These are phyloP conservation scores for Xestobium rufovillosum DNA, from an alignment of 2,888 invertebrate species.

Conservation along the genomic window DNA sequence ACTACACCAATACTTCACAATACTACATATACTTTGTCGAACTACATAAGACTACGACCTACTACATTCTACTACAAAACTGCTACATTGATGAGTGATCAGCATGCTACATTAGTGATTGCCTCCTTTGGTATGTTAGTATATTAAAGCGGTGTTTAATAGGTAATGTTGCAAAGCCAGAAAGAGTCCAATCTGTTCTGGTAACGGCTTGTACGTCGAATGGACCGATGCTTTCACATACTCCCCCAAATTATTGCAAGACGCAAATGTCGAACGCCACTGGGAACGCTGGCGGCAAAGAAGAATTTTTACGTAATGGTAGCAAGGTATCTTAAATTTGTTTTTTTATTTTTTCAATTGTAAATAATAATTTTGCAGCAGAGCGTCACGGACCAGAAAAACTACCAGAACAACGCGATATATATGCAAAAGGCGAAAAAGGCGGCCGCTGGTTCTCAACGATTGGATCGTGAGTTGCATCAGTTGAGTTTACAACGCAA, in stretches of 20 bases:
- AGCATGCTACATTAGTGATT: no score
- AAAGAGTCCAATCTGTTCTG: slow-evolving; percentile 39
- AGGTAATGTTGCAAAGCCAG: slow-evolving; percentile 31
- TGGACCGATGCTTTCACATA: slow-evolving; percentile 42
- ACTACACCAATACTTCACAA: no score
- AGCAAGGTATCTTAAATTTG: slow-evolving; percentile 40
- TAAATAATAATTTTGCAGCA: no score
- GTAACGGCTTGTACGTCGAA: slow-evolving; percentile 41
- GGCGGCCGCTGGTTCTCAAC: slow-evolving; percentile 25
- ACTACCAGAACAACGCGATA: slow-evolving; percentile 32
- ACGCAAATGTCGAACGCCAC: slow-evolving; percentile 30
- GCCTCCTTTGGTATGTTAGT: no score
- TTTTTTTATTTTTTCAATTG: no score
- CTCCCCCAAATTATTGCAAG: slow-evolving; percentile 37
- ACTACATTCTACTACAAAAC: no score
- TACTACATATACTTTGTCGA: no score
- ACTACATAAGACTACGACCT: no score
- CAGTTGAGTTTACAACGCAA: slow-evolving; percentile 41
- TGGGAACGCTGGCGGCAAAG: slow-evolving; percentile 32
- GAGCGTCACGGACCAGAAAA: slow-evolving; percentile 21
- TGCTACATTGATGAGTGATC: no score
- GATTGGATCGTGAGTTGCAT: slow-evolving; percentile 38
- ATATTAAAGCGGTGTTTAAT: no score
- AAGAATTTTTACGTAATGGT: slow-evolving; percentile 37
- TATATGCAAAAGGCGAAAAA: slow-evolving; percentile 38